Evolutionary conservation across 1,140 invertebrate genomes (phyloP).

Genomic region (Ylistrum balloti): DNA sequence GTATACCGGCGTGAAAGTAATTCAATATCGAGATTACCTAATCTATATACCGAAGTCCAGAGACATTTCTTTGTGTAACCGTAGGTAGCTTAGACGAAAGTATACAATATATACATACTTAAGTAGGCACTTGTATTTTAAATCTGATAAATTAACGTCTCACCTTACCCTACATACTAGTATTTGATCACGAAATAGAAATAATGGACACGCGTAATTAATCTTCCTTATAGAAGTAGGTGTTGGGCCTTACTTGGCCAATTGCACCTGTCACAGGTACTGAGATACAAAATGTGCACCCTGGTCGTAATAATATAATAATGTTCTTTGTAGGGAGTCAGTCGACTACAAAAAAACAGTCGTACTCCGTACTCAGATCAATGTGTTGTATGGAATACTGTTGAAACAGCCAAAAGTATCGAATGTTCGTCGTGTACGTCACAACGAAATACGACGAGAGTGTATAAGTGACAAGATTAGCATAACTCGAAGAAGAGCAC

Average conservation of each 20-base stretch:
- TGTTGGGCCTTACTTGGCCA: background rate
- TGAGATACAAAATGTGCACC: background rate
- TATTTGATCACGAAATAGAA: background rate
- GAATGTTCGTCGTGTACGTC: background rate
- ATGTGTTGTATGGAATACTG: too few relatives aligned
- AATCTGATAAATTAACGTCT: constrained; percentile 13
- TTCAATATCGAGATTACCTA: background rate
- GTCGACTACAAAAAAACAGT: background rate
- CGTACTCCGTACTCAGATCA: background rate
- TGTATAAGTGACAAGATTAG: background rate
- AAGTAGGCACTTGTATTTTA: constrained; percentile 22
- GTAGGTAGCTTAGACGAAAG: background rate
- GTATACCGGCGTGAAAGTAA: background rate
- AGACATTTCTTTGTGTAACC: constrained; percentile 5
- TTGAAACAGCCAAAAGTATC: background rate
- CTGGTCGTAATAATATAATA: background rate
- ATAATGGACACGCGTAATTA: constrained; percentile 11
- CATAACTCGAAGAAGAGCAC: background rate
- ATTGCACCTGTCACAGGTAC: background rate
- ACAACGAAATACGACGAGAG: background rate
- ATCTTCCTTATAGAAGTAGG: constrained; percentile 9
- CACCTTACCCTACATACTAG: background rate
- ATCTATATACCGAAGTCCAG: background rate
- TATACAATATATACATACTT: constrained; percentile 4
- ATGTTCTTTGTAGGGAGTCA: background rate